These are phyloP conservation scores for Anoplius nigerrimus DNA, from an alignment of 2,888 invertebrate species.

Conservation along the genomic window DNA sequence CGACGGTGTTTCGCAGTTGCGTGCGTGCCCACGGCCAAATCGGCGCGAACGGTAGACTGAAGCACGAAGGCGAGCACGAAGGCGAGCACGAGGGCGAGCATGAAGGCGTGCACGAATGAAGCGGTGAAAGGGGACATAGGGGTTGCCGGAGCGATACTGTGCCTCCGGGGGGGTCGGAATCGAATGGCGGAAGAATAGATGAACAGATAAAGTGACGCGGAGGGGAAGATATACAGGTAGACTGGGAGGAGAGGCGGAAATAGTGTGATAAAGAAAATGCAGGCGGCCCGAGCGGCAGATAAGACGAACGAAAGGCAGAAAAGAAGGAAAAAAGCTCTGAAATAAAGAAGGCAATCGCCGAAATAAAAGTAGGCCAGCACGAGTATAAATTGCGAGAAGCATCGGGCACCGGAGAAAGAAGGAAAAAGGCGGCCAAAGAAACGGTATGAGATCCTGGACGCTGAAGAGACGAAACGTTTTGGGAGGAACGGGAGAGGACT, in stretches of 20 bases:
- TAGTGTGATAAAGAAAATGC: constrained; percentile 5
- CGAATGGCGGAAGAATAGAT: neutral
- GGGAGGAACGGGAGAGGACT: neutral
- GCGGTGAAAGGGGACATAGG: no score
- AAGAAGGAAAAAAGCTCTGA: no score
- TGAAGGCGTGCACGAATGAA: no score
- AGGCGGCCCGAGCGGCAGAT: constrained; percentile 5
- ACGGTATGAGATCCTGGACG: no score
- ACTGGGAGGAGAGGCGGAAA: neutral
- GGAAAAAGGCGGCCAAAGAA: neutral
- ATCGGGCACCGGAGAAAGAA: constrained; percentile 9
- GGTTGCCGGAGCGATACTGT: no score
- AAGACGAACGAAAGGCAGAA: no score
- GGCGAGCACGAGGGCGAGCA: neutral
- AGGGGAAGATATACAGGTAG: neutral
- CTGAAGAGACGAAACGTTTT: no score
- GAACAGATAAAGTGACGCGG: neutral
- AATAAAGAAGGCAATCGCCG: no score
- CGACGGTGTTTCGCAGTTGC: neutral
- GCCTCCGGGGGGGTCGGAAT: no score
- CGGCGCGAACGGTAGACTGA: neutral
- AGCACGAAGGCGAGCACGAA: no score
- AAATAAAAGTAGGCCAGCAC: no score
- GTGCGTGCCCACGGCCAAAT: neutral
- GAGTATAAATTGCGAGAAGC: no score